Evolutionary conservation across 2,797 vertebrate genomes (phyloP), one percentile per base, ranked within the genome.

Genomic region (Neopelma chrysocephalum): DNA sequence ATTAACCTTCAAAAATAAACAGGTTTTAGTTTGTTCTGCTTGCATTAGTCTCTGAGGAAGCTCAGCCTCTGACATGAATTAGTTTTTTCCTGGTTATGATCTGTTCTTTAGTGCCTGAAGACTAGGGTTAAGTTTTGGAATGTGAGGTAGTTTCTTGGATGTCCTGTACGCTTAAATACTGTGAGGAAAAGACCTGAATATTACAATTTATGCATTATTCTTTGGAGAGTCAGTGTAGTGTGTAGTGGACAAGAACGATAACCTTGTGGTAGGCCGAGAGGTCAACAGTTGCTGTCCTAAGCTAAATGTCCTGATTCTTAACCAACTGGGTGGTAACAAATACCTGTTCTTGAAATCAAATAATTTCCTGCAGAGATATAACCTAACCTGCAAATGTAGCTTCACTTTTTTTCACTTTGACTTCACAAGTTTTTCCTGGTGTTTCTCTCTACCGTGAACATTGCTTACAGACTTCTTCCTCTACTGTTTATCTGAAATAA

Each of bases 1-100:
- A 82, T 94, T 91, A 95, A 88, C 69, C 76, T 94, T 87, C 38
- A 60, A 68, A 95, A 78, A 34, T 80, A 85, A 94, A 77, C 48
- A 82, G 38, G 34, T 87, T 45, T 87, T 89, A 53, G 15, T 82
- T 92, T 14, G 15, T 91, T 45, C 42, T 85, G 6, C 79, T 64
- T 70, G 45, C 89, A 60, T 92, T 92, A 1, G 16, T 50, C 56
- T 85, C 75, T n/a, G 45, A 82, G 68, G 48, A 92, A 89, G 64
- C 68, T 75, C 40, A 77, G 68, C 64, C 68, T 94, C 53, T 4
- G 3, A 77, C 10, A 5, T 61, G 17, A 73, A 50, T 83, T 71
- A 53, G 19, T 80, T 95, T 87, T 80, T 75, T 71, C 82, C 51
- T 70, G 21, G 29, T 94, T 91, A 45, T 45, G 71, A 18, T 87